Percentiles rank a stretch among this genome's conserved stretches.
phyloP scores from a whole-genome alignment of 2,113 vertebrate species.

The Redunca redunca region DNA sequence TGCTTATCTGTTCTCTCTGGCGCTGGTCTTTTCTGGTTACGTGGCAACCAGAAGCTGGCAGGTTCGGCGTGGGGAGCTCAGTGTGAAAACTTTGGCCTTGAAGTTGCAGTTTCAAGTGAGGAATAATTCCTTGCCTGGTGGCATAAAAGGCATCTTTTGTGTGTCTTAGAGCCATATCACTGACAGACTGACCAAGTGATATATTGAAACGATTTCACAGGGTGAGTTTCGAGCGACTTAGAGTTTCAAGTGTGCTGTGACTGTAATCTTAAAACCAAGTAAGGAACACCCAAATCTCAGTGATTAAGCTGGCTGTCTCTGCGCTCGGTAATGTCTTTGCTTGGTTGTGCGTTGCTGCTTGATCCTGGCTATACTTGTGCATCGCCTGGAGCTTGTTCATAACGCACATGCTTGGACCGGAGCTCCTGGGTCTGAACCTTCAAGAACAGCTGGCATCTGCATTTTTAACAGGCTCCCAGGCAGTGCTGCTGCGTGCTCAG shows the following conservation, averaged over 20 bases:
- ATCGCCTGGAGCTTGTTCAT: not conserved
- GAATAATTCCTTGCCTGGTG: constrained; percentile 33
- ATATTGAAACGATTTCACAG: not conserved
- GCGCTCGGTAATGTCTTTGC: not conserved
- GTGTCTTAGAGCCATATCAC: not conserved
- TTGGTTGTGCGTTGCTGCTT: not conserved
- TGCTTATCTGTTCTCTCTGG: not conserved
- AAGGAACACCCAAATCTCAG: not conserved
- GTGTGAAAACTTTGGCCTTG: constrained; percentile 37
- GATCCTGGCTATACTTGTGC: not conserved
- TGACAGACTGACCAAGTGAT: constrained; percentile 7
- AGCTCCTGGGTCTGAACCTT: not conserved
- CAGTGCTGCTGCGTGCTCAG: fast-evolving
- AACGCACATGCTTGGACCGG: not conserved
- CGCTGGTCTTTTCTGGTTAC: not conserved
- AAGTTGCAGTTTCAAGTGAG: constrained; percentile 45
- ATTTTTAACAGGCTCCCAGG: not conserved
- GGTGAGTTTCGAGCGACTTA: not conserved
- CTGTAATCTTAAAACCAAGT: not conserved
- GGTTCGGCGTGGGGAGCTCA: not conserved
- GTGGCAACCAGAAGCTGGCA: not conserved
- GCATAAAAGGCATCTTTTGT: constrained; percentile 34
- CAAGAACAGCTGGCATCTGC: not conserved
- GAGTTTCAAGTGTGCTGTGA: not conserved
- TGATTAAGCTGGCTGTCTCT: not conserved